Percentiles rank a stretch among this genome's conserved stretches.
These are phyloP conservation scores for Eulemur mongoz DNA, from an alignment of 2,797 vertebrate species.

Conservation along the genomic window DNA sequence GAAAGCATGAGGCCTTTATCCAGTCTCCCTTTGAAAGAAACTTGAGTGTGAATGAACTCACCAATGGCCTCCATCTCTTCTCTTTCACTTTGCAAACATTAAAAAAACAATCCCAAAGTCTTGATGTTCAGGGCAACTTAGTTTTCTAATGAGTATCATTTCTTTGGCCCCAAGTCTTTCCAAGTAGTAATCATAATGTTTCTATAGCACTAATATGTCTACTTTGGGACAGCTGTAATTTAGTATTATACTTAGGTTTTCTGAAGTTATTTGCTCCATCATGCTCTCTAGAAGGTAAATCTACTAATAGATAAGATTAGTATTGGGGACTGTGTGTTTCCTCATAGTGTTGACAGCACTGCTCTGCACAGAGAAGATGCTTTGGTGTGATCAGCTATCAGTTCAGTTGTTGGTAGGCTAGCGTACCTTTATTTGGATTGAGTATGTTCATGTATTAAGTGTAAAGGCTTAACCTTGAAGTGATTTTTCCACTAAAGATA, in stretches of 20 bases:
- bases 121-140: not conserved
- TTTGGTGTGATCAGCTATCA: not conserved
- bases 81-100: not conserved
- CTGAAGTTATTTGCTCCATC: not conserved
- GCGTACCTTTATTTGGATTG: not conserved
- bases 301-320: not conserved
- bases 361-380: not conserved
- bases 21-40: not conserved
- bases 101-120: conserved; percentile 1
- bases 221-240: not conserved
- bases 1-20: not conserved
- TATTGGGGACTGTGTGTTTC: not conserved
- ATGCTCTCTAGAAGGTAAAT: not conserved
- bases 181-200: not conserved
- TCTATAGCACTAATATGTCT: not conserved
- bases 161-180: conserved; percentile 33
- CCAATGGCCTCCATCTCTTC: not conserved
- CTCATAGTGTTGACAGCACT: not conserved
- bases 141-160: conserved; percentile 29
- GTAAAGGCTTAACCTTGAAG: conserved; percentile 16
- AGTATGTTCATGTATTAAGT: not conserved
- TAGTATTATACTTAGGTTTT: conserved; percentile 16
- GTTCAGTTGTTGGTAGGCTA: not conserved
- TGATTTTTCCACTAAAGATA: not conserved
- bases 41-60: not conserved